Evolutionary conservation across 2,113 vertebrate species (phyloP), one percentile per base, ranked within the genome.

Genomic region (Ginglymostoma cirratum): DNA sequence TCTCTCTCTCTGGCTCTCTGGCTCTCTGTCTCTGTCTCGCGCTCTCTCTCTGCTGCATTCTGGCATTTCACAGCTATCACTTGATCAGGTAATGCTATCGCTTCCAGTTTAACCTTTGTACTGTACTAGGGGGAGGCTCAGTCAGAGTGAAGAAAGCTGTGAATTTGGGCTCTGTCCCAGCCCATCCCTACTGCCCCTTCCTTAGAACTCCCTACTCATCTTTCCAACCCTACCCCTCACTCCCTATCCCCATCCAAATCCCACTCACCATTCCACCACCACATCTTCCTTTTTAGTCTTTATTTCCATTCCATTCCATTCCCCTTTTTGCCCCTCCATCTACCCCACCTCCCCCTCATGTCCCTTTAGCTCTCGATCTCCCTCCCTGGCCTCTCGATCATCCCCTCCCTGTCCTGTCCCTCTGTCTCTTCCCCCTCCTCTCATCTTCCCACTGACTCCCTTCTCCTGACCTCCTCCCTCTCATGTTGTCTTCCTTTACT

Each of bases 41-140:
- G 97, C 96, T 92, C 89, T 80, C 96, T 96, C 97, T 98, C 97
- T 97, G 97, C 98, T 98, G 98, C 98, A 98, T 98, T 97, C 97
- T 98, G 98, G 98, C 98, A 98, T 98, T 98, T 98, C 98, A 98
- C 98, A 99, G 99, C 98, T 99, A 98, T 99, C 98, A 99, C 98
- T 98, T 98, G 98, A 99, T 99, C 99, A 99, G 99, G 99, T 99
- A 99, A 99, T 98, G 97, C 97, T 97, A 97, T 97, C 97, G 97
- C 97, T 96, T 96, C 34, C 38, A 61, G 8, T 23, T 6, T 61
- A 10, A 93, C 61, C 52, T 55, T 61, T 65, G 30, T 1, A n/a
- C 61, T 66, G 5, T n/a, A 38, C 1, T 38, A 10, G 55, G 15
- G 17, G 80, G 17, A 76, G 17, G 5, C 38, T 42, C 3, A 21